phyloP scores from a whole-genome alignment of 1,140 invertebrate species.

The Stegodyphus dumicola region DNA sequence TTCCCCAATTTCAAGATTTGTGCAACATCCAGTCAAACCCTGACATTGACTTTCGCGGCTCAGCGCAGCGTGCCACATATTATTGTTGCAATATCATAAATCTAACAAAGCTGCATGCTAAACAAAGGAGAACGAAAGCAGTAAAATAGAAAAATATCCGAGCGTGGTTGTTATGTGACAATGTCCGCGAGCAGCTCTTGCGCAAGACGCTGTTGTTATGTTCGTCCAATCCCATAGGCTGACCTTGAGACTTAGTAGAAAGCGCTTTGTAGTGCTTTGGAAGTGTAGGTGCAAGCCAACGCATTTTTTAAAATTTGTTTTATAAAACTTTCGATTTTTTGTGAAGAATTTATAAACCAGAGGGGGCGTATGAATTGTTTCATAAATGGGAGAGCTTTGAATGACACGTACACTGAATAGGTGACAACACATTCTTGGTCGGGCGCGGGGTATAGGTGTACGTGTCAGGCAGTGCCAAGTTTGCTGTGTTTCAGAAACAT shows the following conservation, averaged over 20 bases:
- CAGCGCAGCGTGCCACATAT: constrained; percentile 11
- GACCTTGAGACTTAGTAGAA: constrained; percentile 47
- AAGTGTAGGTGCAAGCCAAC: constrained; percentile 26
- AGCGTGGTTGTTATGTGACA: constrained; percentile 50
- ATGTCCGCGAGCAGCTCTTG: constrained; percentile 39
- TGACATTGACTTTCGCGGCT: constrained; percentile 51
- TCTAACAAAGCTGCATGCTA: constrained; percentile 39
- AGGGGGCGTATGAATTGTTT: constrained; percentile 1
- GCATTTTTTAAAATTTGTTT: constrained; percentile 1
- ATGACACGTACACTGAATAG: neutral
- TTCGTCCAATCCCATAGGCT: constrained; percentile 30
- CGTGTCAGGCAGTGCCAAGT: too few relatives aligned
- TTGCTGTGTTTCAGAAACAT: too few relatives aligned
- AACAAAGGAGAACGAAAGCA: constrained; percentile 41
- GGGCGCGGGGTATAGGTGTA: too few relatives aligned
- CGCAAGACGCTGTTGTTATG: constrained; percentile 38
- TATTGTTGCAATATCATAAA: constrained; percentile 44
- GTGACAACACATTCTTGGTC: neutral
- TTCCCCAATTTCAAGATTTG: neutral
- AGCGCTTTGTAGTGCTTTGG: constrained; percentile 2
- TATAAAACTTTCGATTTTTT: constrained; percentile 6
- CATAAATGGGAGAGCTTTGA: neutral
- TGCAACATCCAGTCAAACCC: constrained; percentile 4
- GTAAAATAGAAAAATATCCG: constrained; percentile 43
- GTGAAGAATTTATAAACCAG: neutral